phyloP scores from a whole-genome alignment of 2,113 vertebrate species.

The Neopipo cinnamomea region DNA sequence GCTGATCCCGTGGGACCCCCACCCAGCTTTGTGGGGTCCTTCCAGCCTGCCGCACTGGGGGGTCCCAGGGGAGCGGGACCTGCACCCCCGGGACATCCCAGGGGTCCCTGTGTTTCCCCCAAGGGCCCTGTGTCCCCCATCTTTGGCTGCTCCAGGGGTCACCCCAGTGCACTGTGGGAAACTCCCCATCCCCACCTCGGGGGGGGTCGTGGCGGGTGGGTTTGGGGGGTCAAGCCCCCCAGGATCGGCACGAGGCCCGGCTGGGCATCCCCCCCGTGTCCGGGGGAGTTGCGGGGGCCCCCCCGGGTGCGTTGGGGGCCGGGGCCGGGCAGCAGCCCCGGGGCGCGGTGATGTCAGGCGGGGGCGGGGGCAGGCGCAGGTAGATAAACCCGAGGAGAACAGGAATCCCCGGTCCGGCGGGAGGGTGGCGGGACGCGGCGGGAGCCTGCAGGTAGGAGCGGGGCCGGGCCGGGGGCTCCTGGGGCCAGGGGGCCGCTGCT shows the following conservation, averaged over 20 bases:
- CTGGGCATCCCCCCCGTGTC: rapidly evolving
- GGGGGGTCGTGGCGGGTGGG: background rate
- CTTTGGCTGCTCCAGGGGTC: background rate
- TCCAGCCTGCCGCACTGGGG: background rate
- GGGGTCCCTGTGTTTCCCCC: no score
- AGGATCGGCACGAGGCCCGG: rapidly evolving
- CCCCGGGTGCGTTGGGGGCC: background rate
- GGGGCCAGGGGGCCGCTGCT: rapidly evolving
- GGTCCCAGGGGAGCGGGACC: no score
- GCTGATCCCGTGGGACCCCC: background rate
- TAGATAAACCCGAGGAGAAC: slow-evolving; percentile 50
- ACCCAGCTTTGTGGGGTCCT: no score
- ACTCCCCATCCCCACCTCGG: background rate
- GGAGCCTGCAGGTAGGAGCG: slow-evolving; percentile 11
- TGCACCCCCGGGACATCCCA: background rate
- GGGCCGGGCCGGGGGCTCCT: background rate
- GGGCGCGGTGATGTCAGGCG: slow-evolving; percentile 42
- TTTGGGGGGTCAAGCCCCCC: background rate
- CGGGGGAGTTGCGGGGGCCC: background rate
- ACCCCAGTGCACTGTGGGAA: slow-evolving; percentile 26
- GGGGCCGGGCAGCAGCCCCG: background rate
- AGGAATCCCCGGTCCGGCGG: slow-evolving; percentile 53
- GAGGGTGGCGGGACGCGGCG: slow-evolving; percentile 5
- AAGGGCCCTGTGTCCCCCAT: rapidly evolving
- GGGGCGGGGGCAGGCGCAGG: slow-evolving; percentile 37